A percentile compares a stretch with the other conserved stretches of the same genome.
phyloP scores from a whole-genome alignment of 2,888 invertebrate species.

The Micoletzkya japonica region DNA sequence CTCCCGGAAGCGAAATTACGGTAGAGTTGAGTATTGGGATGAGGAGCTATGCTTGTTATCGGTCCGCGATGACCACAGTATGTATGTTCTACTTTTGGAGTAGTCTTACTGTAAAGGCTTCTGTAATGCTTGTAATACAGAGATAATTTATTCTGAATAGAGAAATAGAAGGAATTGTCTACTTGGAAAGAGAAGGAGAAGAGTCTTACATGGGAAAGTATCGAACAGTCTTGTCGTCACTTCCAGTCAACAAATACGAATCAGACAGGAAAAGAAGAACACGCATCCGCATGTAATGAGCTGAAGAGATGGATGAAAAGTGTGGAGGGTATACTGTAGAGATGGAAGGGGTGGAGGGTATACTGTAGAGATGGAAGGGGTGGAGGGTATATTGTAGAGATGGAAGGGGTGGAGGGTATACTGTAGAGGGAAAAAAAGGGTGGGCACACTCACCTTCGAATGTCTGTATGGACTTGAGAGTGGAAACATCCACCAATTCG shows the following conservation, averaged over 20 bases:
- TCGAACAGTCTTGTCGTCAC: conserved; percentile 48
- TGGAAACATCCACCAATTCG: conserved; percentile 33
- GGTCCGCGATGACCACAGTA: conserved; percentile 17
- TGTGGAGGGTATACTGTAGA: too few relatives aligned
- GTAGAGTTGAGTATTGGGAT: not conserved
- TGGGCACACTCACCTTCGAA: conserved; percentile 44
- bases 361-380: too few relatives aligned
- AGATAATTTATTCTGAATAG: too few relatives aligned
- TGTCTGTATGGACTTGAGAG: conserved; percentile 33
- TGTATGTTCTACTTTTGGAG: conserved; percentile 7
- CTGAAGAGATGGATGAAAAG: conserved; percentile 31
- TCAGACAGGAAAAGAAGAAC: conserved; percentile 42
- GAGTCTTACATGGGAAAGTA: conserved; percentile 41
- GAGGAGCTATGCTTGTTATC: not conserved
- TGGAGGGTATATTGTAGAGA: too few relatives aligned
- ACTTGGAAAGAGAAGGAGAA: not conserved
- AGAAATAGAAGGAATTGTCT: too few relatives aligned
- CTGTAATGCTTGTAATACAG: not conserved
- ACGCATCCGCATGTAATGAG: conserved; percentile 49
- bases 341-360: too few relatives aligned
- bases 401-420: too few relatives aligned
- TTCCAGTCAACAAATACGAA: conserved; percentile 39
- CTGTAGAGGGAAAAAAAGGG: too few relatives aligned
- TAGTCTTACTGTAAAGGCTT: not conserved
- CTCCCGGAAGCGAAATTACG: conserved; percentile 12